A percentile compares a stretch with the other conserved stretches of the same genome.
Conservation (phyloP, 1,140 invertebrate genomes). For the Pissodes strobi region DNA sequence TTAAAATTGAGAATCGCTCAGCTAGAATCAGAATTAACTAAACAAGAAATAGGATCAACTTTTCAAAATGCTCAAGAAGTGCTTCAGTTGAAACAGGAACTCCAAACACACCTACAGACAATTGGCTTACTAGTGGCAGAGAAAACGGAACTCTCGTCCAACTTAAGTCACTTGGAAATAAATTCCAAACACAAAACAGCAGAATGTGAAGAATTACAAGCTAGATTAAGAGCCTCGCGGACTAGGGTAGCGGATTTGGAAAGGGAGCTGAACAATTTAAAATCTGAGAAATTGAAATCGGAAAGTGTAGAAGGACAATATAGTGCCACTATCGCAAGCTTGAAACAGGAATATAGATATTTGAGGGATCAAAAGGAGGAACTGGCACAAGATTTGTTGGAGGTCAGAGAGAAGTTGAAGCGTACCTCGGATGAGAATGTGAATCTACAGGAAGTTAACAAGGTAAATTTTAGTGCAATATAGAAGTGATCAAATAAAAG, state of each 20-base stretch:
- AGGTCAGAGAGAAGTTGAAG: conserved; percentile 65
- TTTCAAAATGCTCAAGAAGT: conserved; percentile 39
- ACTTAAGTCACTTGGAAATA: conserved; percentile 65
- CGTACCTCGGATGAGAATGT: conserved; percentile 60
- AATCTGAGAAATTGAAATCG: conserved; percentile 42
- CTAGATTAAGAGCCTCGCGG: conserved; percentile 65
- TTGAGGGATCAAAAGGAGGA: conserved; percentile 64
- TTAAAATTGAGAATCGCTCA: conserved; percentile 55
- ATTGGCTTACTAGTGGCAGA: conserved; percentile 79
- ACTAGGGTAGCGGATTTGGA: conserved; percentile 68
- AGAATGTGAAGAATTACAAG: conserved; percentile 69
- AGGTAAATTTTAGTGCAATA: no score
- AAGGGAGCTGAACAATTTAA: conserved; percentile 59
- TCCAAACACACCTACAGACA: conserved; percentile 71
- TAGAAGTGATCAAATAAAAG: no score
- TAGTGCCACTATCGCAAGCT: conserved; percentile 55
- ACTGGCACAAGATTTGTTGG: conserved; percentile 64
- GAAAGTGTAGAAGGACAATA: conserved; percentile 52
- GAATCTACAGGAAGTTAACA: conserved; percentile 58
- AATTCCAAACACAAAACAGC: conserved; percentile 66
- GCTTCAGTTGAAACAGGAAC: conserved; percentile 51
- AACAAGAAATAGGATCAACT: conserved; percentile 34
- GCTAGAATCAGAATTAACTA: conserved; percentile 53
- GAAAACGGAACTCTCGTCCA: conserved; percentile 75
- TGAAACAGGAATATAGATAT: conserved; percentile 38